Evolutionary conservation across 2,113 vertebrate genomes (phyloP), one percentile per base, ranked within the genome.

Genomic region (Telmatochromis brachygnathus): DNA sequence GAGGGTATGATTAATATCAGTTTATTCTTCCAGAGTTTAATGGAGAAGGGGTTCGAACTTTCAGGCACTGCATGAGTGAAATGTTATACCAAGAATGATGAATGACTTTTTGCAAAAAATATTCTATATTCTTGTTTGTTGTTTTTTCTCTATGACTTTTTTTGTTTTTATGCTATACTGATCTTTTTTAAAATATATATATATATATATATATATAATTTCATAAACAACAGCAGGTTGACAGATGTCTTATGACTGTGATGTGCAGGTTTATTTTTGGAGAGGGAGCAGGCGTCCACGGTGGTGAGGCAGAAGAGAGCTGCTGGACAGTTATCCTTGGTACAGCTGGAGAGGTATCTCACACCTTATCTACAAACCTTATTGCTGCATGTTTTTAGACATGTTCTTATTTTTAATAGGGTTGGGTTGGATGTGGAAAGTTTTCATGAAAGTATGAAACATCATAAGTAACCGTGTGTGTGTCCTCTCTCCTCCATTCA

Each of bases 291-390:
- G 85, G 95, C 94, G 4, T 89, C 93, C 7, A 13, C 88, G 0
- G 87, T 96, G 84, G 94, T 96, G 91, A 92, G 94, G 68, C 95
- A 94, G 92, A 96, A 89, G 85, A 95, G 96, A 92, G 93, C 94
- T 39, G 77, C 93, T 19, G 84, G 30, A 81, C 37, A 89, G 33
- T 77, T 95, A 6, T 56, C 88, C 42, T 35, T 91, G 79, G 7
- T 81, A 14, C 96, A 95, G 90, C 88, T 96, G 80, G 95, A 96
- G 91, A 95, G 94, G 96, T 95, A 88, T 7, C 17, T 3, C 42
- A 17, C 39, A 3, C 23, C 17, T n/a, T 19, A 56, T 56, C 19
- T 77, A 13, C 30, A 70, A 21, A 65, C 19, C 30, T 65, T n/a
- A 65, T 2, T 54, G 13, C n/a, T 80, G 33, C 15, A 42, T 56